Percentiles rank a stretch among this genome's conserved stretches.
phyloP scores from a whole-genome alignment of 2,797 vertebrate genomes.

The Alca torda region DNA sequence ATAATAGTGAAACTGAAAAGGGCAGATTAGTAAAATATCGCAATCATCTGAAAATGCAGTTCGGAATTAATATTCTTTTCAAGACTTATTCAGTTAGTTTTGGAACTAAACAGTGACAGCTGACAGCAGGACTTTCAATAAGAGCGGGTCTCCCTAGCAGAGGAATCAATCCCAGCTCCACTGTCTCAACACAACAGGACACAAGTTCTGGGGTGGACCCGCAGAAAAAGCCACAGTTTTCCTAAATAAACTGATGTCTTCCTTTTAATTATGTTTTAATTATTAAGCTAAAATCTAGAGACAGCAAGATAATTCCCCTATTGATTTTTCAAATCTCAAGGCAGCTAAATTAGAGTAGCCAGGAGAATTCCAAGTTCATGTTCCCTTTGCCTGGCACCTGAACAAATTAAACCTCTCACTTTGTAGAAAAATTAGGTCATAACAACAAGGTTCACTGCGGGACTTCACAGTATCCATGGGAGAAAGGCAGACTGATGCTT shows the following conservation, averaged over 20 bases:
- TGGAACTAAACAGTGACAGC: neutral
- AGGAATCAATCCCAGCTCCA: neutral
- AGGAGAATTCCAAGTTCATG: slow-evolving; percentile 25
- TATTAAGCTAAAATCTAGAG: neutral
- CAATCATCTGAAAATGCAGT: neutral
- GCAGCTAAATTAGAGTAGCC: slow-evolving; percentile 6
- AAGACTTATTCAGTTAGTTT: neutral
- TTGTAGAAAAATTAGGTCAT: slow-evolving; percentile 50
- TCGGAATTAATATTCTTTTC: neutral
- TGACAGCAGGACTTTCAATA: neutral
- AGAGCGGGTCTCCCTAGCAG: neutral
- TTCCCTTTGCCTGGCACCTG: slow-evolving; percentile 35
- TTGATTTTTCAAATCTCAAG: slow-evolving; percentile 6
- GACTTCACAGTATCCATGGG: slow-evolving; percentile 34
- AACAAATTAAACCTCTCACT: slow-evolving; percentile 41
- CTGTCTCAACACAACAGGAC: neutral
- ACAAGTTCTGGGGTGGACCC: neutral
- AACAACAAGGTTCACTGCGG: slow-evolving; percentile 12
- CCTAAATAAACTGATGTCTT: neutral
- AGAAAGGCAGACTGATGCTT: slow-evolving; percentile 33
- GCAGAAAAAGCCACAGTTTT: neutral
- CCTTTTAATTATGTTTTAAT: slow-evolving; percentile 6
- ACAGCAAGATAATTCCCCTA: neutral
- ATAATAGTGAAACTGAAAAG: neutral
- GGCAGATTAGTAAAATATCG: neutral